Percentiles rank a stretch among this genome's conserved stretches.
phyloP scores from a whole-genome alignment of 2,797 vertebrate genomes.

The Serranus cabrilla region DNA sequence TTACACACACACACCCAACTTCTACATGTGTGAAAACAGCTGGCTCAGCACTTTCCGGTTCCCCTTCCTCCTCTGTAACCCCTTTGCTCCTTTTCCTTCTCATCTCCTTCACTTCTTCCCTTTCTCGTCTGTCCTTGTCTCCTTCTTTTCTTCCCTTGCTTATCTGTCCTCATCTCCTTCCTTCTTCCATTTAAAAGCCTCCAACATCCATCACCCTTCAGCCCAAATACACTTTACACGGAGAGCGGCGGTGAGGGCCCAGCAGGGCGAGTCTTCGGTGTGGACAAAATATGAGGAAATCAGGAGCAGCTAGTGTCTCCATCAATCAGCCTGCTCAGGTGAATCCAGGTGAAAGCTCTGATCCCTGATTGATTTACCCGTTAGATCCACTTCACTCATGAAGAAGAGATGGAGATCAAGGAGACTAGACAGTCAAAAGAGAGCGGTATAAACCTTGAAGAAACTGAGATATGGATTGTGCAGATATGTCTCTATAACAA shows the following conservation, averaged over 20 bases:
- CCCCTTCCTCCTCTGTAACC: conserved; percentile 44
- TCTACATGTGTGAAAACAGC: conserved; percentile 61
- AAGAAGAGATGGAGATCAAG: conserved; percentile 51
- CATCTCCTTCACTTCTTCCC: conserved; percentile 39
- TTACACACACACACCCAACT: conserved; percentile 25
- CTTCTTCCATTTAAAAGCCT: conserved; percentile 58
- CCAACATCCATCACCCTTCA: conserved; percentile 73
- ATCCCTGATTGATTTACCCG: conserved; percentile 70
- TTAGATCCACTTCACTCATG: conserved; percentile 59
- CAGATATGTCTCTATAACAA: conserved; percentile 16
- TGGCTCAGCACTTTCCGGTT: conserved; percentile 65
- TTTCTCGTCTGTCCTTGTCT: conserved; percentile 51
- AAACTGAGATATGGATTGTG: conserved; percentile 24
- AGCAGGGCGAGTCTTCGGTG: conserved; percentile 54
- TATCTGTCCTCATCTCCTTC: conserved; percentile 59
- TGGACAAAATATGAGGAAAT: conserved; percentile 75
- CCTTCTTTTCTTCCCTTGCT: conserved; percentile 41
- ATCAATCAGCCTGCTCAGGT: conserved; percentile 72
- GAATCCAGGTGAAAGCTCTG: conserved; percentile 68
- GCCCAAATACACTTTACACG: conserved; percentile 57
- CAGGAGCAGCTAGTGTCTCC: conserved; percentile 65
- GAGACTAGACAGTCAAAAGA: conserved; percentile 13
- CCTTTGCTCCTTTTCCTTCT: conserved; percentile 46
- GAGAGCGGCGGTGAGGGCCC: conserved; percentile 43
- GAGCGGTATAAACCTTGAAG: conserved; percentile 31